Base-by-base conservation (phyloP, 2,888 invertebrate genomes). In the Allophyes oxyacanthae region DNA sequence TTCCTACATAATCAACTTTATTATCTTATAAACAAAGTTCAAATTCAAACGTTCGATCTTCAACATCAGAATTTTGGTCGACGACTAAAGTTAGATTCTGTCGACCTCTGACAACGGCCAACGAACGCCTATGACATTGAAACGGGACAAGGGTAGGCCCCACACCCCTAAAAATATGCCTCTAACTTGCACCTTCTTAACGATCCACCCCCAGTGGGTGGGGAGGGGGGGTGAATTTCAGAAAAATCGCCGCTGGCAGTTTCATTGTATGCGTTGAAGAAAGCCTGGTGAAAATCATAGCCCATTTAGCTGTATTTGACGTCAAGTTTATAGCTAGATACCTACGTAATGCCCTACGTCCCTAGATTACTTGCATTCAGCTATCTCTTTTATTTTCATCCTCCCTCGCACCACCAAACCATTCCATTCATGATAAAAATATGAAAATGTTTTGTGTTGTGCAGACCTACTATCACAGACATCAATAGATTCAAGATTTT, bases 111-210 rank as follows among this genome's bases (percentile, higher is more conserved):
- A 78, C 67, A 64, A 81, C 88, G 90, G 91, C 82, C 92, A 90
- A 90, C 80, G 92, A 91, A 91, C 88, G 83, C 85, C 68, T 70
- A 74, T 87, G 92, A 92, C 92, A 91, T 93, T 93, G 92, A 86
- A 82, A 79, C 71, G 83, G 86, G 85, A 78, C 86, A 77, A 74
- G 69, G 78, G 81, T 82, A 87, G 82, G 82, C 86, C 87, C 77
- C 88, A 83, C 79, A 81, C 88, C 83, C 79, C 58, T n/a, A 59
- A 81, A n/a, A 84, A 77, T 81, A 78, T 78, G 81, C 82, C 81
- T 79, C 75, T 64, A 61, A 61, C 72, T 64, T 81, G 83, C 82
- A 84, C 81, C 57, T 74, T 83, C 86, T 67, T 78, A 76, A 76
- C 82, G 72, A 77, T 58, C 85, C 72, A 70, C 77, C 81, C 74